These are phyloP conservation scores for Champsocephalus esox DNA, from an alignment of 2,797 vertebrate genomes.

Conservation along the genomic window DNA sequence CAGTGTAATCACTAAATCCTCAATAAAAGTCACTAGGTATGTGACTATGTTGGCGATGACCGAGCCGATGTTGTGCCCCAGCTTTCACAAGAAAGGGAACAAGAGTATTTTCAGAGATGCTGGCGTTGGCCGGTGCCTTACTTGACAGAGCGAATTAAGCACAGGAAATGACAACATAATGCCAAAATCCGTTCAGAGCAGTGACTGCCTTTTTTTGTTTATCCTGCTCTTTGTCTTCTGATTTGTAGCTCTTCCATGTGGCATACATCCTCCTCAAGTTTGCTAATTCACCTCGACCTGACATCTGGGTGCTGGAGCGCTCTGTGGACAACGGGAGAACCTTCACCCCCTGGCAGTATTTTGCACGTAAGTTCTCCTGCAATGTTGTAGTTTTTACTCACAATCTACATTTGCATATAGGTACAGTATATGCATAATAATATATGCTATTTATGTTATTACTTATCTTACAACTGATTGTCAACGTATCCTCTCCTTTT, in stretches of 20 bases:
- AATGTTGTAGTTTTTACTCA: neutral
- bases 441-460: too few relatives aligned
- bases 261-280: constrained; percentile 96
- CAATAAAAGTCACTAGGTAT: constrained; percentile 35
- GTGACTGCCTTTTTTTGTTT: constrained; percentile 50
- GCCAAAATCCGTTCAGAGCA: constrained; percentile 50
- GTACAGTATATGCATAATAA: too few relatives aligned
- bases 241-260: constrained; percentile 92
- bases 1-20: neutral
- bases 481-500: too few relatives aligned
- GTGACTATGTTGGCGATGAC: neutral
- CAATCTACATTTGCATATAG: too few relatives aligned
- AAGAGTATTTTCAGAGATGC: constrained; percentile 51
- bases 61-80: constrained; percentile 23
- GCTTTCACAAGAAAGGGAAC: constrained; percentile 55
- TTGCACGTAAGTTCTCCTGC: constrained; percentile 91
- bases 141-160: constrained; percentile 30
- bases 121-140: constrained; percentile 37
- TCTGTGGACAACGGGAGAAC: constrained; percentile 92
- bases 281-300: constrained; percentile 95
- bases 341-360: constrained; percentile 94
- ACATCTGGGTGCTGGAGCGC: constrained; percentile 94
- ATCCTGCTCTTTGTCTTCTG: constrained; percentile 63
- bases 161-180: constrained; percentile 60
- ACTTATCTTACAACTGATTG: too few relatives aligned